These are phyloP conservation scores for Notothenia rossii DNA, from an alignment of 2,113 vertebrate genomes.

Conservation along the genomic window DNA sequence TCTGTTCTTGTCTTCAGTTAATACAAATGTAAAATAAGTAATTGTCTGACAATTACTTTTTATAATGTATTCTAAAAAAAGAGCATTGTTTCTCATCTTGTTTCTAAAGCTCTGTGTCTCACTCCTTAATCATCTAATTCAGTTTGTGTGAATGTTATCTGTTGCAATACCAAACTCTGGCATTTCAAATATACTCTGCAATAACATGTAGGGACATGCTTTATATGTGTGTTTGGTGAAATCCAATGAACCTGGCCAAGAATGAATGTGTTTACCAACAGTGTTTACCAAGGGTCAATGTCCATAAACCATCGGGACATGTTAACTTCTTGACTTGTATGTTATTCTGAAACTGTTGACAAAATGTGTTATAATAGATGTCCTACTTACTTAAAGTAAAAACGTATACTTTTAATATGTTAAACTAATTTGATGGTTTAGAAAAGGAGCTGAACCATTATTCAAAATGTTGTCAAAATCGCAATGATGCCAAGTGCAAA, in stretches of 20 bases:
- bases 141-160: neutral
- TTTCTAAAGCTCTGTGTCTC: neutral
- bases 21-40: neutral
- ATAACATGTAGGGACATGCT: neutral
- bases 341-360: neutral
- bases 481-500: too few relatives aligned
- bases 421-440: constrained; percentile 14
- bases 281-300: neutral
- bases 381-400: neutral
- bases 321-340: neutral
- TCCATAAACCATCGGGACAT: neutral
- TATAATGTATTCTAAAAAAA: neutral
- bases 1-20: neutral
- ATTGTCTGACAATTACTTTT: neutral
- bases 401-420: neutral
- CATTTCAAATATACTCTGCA: neutral
- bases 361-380: neutral
- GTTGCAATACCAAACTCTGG: neutral
- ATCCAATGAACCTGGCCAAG: neutral
- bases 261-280: neutral
- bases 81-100: neutral
- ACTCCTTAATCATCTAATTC: neutral
- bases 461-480: too few relatives aligned
- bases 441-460: neutral
- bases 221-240: neutral